Conservation (phyloP, 1,140 invertebrate genomes). For the Drosophila pectinifera region DNA sequence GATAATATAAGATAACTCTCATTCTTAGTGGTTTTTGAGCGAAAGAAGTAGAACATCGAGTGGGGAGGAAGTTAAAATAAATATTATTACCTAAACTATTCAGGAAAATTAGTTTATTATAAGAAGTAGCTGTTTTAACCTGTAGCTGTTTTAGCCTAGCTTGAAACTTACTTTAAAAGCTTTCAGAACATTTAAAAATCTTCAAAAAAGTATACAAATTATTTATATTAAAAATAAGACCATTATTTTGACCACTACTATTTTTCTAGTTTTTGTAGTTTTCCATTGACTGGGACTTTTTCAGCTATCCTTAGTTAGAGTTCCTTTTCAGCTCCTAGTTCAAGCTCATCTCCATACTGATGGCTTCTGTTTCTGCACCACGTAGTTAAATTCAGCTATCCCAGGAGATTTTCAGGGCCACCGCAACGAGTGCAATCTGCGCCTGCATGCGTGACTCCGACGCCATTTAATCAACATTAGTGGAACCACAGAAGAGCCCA, state of each 20-base stretch:
- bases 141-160: too few species aligned
- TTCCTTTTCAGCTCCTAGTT: not conserved
- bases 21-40: not conserved
- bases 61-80: too few species aligned
- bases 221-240: too few species aligned
- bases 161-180: too few species aligned
- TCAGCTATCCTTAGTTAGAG: not conserved
- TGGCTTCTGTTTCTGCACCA: constrained; percentile 1
- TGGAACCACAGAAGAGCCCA: constrained; percentile 38
- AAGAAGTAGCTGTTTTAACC: too few species aligned
- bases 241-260: not conserved
- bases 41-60: not conserved
- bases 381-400: constrained; percentile 29
- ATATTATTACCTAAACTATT: too few species aligned
- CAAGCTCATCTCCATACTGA: constrained; percentile 9
- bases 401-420: constrained; percentile 31
- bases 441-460: constrained; percentile 53
- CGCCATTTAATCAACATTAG: constrained; percentile 78
- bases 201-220: too few species aligned
- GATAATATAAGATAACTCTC: not conserved
- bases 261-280: not conserved
- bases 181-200: too few species aligned
- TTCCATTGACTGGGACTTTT: not conserved
- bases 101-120: too few species aligned
- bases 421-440: constrained; percentile 50